Evolutionary conservation across 2,113 vertebrate genomes (phyloP), one percentile per base, ranked within the genome.

Genomic region (Saccopteryx leptura): DNA sequence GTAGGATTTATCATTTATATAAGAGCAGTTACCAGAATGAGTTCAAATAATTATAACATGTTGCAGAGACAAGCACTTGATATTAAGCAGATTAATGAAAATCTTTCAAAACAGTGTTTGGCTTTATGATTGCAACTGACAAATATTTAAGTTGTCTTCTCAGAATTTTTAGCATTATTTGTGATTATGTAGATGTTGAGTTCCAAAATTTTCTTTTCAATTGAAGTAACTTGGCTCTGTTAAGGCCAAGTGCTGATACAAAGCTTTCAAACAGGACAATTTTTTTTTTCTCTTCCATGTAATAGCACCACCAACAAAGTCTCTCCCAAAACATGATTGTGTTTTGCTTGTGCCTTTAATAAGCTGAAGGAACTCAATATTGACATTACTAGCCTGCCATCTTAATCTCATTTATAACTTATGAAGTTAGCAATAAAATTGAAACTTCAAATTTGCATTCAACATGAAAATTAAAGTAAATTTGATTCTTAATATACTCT

Each of bases 381-480:
- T 95, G 75, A 39, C 24, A 74, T 81, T 66, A 52, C 17, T 31
- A 48, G 39, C n/a, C 11, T 93, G 65, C 69, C 90, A 65, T 60
- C 12, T 88, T 87, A 94, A 96, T 96, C 56, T 95, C 26, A 82
- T 96, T 95, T 96, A 81, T 28, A 85, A 58, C 33, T 46, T 93
- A 79, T 48, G 86, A 90, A 94, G 23, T 60, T 65, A 82, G 80
- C 82, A 88, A 87, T 85, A 92, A 95, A 90, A 66, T 56, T 50
- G 21, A 94, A 97, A 78, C 74, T 93, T 93, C 85, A 91, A 91
- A 60, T 90, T 94, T 94, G 72, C 15, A 90, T 96, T 93, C 80
- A 88, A 81, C 90, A 93, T 74, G 21, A n/a, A 94, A 95, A 93
- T 93, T 91, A 72, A 93, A 88, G n/a, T 85, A 50, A 96, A 95